phyloP scores from a whole-genome alignment of 2,797 vertebrate genomes.

The Pseudochirops cupreus region DNA sequence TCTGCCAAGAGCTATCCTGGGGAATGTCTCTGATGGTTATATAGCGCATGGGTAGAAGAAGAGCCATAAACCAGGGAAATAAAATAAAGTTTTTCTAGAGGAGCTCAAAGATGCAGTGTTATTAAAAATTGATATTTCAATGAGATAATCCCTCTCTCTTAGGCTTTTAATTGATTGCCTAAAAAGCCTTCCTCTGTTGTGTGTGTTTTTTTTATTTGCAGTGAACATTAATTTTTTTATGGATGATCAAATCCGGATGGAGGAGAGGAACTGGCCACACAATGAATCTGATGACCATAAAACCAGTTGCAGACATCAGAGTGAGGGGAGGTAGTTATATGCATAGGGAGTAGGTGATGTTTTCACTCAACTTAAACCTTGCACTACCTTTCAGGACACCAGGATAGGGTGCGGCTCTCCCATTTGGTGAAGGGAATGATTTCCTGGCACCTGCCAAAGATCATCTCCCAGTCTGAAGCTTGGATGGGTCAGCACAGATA shows the following conservation, averaged over 20 bases:
- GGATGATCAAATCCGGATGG: constrained; percentile 56
- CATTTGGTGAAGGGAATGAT: not conserved
- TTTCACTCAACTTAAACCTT: not conserved
- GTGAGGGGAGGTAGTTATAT: not conserved
- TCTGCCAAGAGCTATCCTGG: not conserved
- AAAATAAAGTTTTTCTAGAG: constrained; percentile 67
- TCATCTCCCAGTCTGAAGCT: not conserved
- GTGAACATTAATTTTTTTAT: constrained; percentile 81
- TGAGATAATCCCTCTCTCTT: constrained; percentile 82
- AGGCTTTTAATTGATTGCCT: constrained; percentile 87
- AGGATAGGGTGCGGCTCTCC: not conserved
- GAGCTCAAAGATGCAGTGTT: constrained; percentile 76
- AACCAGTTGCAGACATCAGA: constrained; percentile 16
- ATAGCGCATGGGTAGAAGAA: not conserved
- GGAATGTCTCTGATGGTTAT: not conserved
- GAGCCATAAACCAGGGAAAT: not conserved
- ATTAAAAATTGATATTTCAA: constrained; percentile 87
- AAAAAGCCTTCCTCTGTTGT: constrained; percentile 79
- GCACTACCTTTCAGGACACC: not conserved
- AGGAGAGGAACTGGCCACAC: constrained; percentile 5
- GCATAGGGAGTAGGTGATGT: accelerated
- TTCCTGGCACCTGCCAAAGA: not conserved
- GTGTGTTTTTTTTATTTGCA: constrained; percentile 77
- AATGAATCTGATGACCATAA: not conserved
- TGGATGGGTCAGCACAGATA: not conserved